Evolutionary conservation across 2,888 invertebrate species (phyloP).

Genomic region (Calliopum simillimum): DNA sequence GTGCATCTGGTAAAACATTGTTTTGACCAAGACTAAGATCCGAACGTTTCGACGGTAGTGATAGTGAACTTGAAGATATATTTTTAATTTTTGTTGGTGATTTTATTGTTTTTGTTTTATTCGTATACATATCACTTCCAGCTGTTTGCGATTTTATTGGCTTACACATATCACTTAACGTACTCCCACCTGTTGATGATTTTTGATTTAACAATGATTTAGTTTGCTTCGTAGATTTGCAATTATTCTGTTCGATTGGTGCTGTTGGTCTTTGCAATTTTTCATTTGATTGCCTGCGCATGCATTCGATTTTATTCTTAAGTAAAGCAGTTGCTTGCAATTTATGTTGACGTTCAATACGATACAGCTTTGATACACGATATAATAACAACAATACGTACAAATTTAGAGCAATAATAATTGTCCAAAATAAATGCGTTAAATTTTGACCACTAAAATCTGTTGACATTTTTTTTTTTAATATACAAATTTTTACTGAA

Average conservation of each 20-base stretch:
- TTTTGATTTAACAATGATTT: not conserved
- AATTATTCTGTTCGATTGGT: not conserved
- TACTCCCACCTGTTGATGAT: not conserved
- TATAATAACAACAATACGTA: constrained; percentile 43
- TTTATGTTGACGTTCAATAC: constrained; percentile 40
- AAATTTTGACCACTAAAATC: constrained; percentile 47
- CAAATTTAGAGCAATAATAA: constrained; percentile 41
- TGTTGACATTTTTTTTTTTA: constrained; percentile 42
- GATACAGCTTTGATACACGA: constrained; percentile 44
- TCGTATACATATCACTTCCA: not conserved
- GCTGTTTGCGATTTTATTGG: not conserved
- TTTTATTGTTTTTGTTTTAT: not conserved
- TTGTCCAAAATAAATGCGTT: constrained; percentile 46
- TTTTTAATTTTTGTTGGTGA: constrained; percentile 8
- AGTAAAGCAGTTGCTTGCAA: constrained; percentile 39
- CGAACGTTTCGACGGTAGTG: constrained; percentile 18
- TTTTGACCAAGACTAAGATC: not conserved
- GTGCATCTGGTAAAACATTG: constrained; percentile 26
- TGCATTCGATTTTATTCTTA: constrained; percentile 38
- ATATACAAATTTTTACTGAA: constrained; percentile 31
- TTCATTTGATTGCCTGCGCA: constrained; percentile 22
- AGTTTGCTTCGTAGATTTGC: too few species aligned
- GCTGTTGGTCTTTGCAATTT: not conserved
- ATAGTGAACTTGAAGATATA: constrained; percentile 23
- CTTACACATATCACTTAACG: not conserved